These are phyloP conservation scores for Cyprinus carpio DNA, from an alignment of 2,113 vertebrate species.

Conservation along the genomic window DNA sequence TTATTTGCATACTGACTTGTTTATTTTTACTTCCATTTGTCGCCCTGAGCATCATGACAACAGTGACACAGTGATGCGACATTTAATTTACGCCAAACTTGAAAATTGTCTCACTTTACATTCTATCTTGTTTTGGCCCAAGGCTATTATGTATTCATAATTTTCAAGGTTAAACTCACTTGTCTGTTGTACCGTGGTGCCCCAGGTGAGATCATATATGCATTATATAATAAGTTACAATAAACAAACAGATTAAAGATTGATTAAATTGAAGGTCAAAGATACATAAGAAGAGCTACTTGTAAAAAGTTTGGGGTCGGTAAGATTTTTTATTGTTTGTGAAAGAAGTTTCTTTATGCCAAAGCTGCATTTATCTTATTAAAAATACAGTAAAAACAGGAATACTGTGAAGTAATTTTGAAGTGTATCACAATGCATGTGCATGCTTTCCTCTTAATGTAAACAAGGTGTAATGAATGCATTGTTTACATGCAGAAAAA, in stretches of 20 bases:
- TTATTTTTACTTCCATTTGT: not conserved
- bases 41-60: not conserved
- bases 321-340: not conserved
- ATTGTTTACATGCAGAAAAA: too few species aligned
- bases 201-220: not conserved
- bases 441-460: too few species aligned
- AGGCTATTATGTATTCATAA: not conserved
- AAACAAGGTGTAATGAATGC: too few species aligned
- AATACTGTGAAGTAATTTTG: not conserved
- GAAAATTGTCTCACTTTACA: not conserved
- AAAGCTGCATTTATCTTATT: not conserved
- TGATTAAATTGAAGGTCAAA: not conserved
- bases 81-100: not conserved
- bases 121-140: not conserved
- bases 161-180: not conserved
- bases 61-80: not conserved
- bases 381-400: not conserved
- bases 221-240: not conserved
- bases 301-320: not conserved
- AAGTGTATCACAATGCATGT: too few species aligned
- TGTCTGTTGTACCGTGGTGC: not conserved
- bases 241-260: not conserved
- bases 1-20: not conserved
- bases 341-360: not conserved
- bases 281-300: not conserved